A percentile compares a stretch with the other conserved stretches of the same genome.
Evolutionary conservation across 2,113 vertebrate genomes (phyloP).

Genomic region (Muscicapa adusta): DNA sequence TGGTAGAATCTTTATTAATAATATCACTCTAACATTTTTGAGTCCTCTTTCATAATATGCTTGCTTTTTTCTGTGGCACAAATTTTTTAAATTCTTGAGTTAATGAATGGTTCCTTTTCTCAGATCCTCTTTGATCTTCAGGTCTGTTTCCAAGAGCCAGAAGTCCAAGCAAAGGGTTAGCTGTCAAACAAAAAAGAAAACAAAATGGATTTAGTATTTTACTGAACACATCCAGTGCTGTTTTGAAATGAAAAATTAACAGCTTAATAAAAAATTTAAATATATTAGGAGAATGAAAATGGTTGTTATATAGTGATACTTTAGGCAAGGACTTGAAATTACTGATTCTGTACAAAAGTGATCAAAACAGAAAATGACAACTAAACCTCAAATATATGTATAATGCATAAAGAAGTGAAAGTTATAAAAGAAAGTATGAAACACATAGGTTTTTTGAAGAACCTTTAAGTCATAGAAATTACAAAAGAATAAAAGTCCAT

Average conservation of each 20-base stretch:
- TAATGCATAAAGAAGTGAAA: not conserved
- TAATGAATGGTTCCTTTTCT: not conserved
- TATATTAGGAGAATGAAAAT: not conserved
- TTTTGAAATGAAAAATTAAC: not conserved
- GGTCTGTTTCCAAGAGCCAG: not conserved
- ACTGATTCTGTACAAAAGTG: not conserved
- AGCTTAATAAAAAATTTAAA: not conserved
- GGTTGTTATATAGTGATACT: not conserved
- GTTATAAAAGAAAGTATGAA: not conserved
- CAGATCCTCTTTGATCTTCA: not conserved
- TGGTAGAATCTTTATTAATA: not conserved
- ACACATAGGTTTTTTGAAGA: not conserved
- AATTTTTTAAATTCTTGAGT: not conserved
- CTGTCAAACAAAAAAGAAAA: not conserved
- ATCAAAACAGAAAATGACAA: not conserved
- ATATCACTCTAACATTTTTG: not conserved
- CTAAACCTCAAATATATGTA: not conserved
- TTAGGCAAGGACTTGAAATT: not conserved
- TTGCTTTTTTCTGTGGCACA: not conserved
- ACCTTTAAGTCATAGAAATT: not conserved
- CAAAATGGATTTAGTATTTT: not conserved
- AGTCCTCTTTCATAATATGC: not conserved
- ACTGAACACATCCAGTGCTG: not conserved
- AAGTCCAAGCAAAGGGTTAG: not conserved
- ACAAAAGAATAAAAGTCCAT: not conserved